These are phyloP conservation scores for Colinus virginianus DNA, from an alignment of 2,113 vertebrate species.

Conservation along the genomic window DNA sequence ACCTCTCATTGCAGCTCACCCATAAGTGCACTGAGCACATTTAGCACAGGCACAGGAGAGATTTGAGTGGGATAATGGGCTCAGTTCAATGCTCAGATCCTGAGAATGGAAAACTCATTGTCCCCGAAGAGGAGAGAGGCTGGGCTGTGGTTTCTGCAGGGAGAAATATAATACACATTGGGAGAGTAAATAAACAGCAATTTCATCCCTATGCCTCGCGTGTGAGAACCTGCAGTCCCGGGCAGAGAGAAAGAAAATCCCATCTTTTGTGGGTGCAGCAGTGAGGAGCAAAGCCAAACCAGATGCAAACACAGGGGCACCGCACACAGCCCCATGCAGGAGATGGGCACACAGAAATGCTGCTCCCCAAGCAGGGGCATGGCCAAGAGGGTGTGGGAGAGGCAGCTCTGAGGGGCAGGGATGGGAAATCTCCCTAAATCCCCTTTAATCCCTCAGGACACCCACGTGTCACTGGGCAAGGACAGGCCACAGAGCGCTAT, in stretches of 20 bases:
- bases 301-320: neutral
- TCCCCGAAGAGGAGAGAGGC: slow-evolving; percentile 22
- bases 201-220: neutral
- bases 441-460: neutral
- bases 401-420: neutral
- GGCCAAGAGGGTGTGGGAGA: neutral
- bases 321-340: neutral
- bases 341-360: neutral
- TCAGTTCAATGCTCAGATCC: slow-evolving; percentile 2
- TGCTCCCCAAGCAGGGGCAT: no score
- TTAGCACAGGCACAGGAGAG: neutral
- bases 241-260: neutral
- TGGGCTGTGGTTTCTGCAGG: slow-evolving; percentile 30
- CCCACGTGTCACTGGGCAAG: neutral
- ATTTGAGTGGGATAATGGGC: neutral
- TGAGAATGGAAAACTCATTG: slow-evolving; percentile 50
- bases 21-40: neutral
- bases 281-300: neutral
- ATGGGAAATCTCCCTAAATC: slow-evolving; percentile 27
- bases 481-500: neutral
- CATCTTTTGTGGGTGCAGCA: neutral
- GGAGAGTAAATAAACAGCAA: slow-evolving; percentile 38
- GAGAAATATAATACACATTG: slow-evolving; percentile 45
- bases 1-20: neutral
- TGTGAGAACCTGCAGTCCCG: slow-evolving; percentile 3